Percentiles rank a stretch among this genome's conserved stretches.
Evolutionary conservation across 2,888 invertebrate genomes (phyloP).

Genomic region (Metalampra italica): DNA sequence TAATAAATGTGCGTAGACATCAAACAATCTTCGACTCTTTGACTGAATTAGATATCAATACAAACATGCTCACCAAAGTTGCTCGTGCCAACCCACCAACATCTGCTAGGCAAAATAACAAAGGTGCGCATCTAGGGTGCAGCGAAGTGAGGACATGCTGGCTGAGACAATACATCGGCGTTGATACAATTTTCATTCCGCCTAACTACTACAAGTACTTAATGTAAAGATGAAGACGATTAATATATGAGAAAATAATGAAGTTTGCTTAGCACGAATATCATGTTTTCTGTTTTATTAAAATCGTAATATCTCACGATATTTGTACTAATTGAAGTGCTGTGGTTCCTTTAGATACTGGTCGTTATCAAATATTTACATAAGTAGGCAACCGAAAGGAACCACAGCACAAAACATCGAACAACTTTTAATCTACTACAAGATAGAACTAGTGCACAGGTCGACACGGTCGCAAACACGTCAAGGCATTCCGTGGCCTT

Average conservation of each 20-base stretch:
- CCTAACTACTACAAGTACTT: conserved; percentile 37
- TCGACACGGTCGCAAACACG: conserved; percentile 77
- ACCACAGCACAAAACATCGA: conserved; percentile 43
- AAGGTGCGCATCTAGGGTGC: conserved; percentile 45
- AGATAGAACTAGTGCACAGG: conserved; percentile 59
- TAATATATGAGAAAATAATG: conserved; percentile 36
- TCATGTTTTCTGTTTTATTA: conserved; percentile 18
- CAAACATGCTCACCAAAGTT: conserved; percentile 53
- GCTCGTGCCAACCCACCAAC: conserved; percentile 44
- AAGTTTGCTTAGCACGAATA: conserved; percentile 31
- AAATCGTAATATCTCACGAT: conserved; percentile 20
- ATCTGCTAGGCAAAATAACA: conserved; percentile 43
- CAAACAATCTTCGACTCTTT: background rate
- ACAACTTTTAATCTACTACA: conserved; percentile 46
- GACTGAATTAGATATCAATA: background rate
- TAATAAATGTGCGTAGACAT: background rate
- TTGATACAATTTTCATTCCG: conserved; percentile 27
- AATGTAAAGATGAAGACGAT: conserved; percentile 37
- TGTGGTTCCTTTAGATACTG: conserved; percentile 23
- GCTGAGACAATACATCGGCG: conserved; percentile 30
- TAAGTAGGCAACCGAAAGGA: conserved; percentile 15
- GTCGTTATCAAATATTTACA: conserved; percentile 18
- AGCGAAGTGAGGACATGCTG: conserved; percentile 57
- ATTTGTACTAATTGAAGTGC: conserved; percentile 29
- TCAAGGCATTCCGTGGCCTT: conserved; percentile 79